A percentile compares a stretch with the other conserved stretches of the same genome.
phyloP scores from a whole-genome alignment of 92 coral and sea anemone genomes.

The Virgularia gustaviana region DNA sequence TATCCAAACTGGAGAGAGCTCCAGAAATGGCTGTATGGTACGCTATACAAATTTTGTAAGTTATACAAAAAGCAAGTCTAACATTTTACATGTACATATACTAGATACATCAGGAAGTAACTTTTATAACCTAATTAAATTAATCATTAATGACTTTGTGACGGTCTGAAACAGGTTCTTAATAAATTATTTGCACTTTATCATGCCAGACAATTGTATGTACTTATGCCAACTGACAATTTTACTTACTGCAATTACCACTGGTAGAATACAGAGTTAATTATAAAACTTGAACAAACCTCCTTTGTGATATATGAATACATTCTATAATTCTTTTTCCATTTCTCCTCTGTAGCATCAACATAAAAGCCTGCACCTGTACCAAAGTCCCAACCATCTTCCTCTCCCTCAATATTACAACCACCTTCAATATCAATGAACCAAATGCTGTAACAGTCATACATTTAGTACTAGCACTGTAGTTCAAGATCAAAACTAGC shows the following conservation, averaged over 20 bases:
- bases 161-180: not conserved
- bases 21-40: too few species aligned
- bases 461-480: too few species aligned
- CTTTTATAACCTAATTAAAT: too few species aligned
- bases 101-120: not conserved
- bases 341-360: constrained; percentile 90
- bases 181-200: too few species aligned
- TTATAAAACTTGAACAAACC: constrained; percentile 48
- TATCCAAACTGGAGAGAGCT: too few species aligned
- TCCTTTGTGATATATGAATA: constrained; percentile 87
- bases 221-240: too few species aligned
- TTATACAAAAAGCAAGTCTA: too few species aligned
- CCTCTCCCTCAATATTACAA: constrained; percentile 93
- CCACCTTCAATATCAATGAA: constrained; percentile 60
- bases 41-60: too few species aligned
- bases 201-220: too few species aligned
- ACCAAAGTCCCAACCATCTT: constrained; percentile 92
- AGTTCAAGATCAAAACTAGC: too few species aligned
- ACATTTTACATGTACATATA: not conserved
- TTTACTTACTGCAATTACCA: too few species aligned
- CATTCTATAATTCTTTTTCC: constrained; percentile 97
- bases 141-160: not conserved
- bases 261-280: not conserved
- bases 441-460: too few species aligned
- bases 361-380: constrained; percentile 94